Evolutionary conservation across 2,113 vertebrate species (phyloP), one percentile per base, ranked within the genome.

Genomic region (Atractosteus spatula): DNA sequence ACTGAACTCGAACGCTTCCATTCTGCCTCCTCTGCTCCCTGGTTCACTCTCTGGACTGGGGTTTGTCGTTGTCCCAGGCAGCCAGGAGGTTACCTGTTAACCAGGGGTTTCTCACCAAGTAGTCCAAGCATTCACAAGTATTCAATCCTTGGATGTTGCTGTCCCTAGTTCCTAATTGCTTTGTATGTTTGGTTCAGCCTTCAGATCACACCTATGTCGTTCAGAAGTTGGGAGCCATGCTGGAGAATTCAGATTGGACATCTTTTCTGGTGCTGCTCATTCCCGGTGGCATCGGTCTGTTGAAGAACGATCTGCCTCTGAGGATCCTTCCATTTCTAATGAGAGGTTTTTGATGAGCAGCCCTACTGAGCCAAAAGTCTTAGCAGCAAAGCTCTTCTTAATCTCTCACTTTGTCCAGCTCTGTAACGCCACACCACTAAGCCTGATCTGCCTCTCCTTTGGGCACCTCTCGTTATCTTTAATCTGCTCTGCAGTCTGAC

Each of bases 391-490:
- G 62, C 62, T 57, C 55, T 51, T 14, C 29, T 57, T 66, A 66
- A 70, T 47, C 68, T 62, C 57, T 68, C 64, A 55, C 69, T 76
- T 66, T 62, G 43, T 74, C 56, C 43, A 10, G 47, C 42, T 41
- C 42, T 29, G 71, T 12, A 43, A 59, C 42, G 41, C 70, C 55
- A 51, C 63, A 42, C 13, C 66, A 12, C 41, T 73, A 51, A 76
- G 14, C 55, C 54, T 61, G 29, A n/a, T 4, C 16, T 63, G 45
- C 8, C 41, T 75, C 62, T 65, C 61, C 7, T 51, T 6, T 42
- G 44, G 42, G 59, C 41, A 71, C 70, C 41, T 29, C 62, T 29
- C 8, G 62, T 51, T 64, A 3, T 65, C 62, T 14, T 51, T 42
- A 16, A 65, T 0, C 3, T 51, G 62, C 44, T 10, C 70, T 2